Conservation (phyloP, 2,113 vertebrate species). For the Syngnathoides biaculeatus region DNA sequence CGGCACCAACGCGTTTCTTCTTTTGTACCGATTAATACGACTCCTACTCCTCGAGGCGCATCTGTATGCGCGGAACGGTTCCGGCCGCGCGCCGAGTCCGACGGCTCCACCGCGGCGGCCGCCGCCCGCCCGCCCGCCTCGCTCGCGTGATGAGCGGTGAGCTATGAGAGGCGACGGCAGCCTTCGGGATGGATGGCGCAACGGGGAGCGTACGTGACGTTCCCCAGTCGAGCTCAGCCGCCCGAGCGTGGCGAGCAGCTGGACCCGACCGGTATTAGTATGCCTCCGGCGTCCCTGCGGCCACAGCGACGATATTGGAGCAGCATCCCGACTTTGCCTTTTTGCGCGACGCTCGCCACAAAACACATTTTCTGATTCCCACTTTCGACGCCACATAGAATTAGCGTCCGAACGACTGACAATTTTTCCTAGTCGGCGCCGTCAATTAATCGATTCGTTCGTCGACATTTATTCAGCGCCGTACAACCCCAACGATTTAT, state of each 20-base stretch:
- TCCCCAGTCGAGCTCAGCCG: slow-evolving; percentile 53
- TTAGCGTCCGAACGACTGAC: not conserved
- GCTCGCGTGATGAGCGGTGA: slow-evolving; percentile 25
- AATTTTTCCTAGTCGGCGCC: not conserved
- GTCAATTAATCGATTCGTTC: too few species aligned
- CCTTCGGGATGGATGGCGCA: not conserved
- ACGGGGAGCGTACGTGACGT: slow-evolving; percentile 49
- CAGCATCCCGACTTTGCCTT: not conserved
- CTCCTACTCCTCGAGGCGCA: not conserved
- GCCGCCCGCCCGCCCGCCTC: too few species aligned
- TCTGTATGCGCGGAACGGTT: not conserved
- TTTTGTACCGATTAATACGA: not conserved
- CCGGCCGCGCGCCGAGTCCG: not conserved
- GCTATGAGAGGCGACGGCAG: slow-evolving; percentile 13
- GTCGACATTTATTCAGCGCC: too few species aligned
- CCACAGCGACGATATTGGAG: not conserved
- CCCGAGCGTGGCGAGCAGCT: slow-evolving; percentile 46
- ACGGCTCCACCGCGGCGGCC: not conserved
- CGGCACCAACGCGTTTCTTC: not conserved
- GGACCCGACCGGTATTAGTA: slow-evolving; percentile 58
- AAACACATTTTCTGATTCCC: too few species aligned
- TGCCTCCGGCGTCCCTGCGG: slow-evolving; percentile 43
- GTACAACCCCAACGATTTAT: too few species aligned
- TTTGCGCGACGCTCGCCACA: too few species aligned
- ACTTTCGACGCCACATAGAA: too few species aligned